Conservation (phyloP, 2,797 vertebrate genomes). For the Neomorphus geoffroyi region DNA sequence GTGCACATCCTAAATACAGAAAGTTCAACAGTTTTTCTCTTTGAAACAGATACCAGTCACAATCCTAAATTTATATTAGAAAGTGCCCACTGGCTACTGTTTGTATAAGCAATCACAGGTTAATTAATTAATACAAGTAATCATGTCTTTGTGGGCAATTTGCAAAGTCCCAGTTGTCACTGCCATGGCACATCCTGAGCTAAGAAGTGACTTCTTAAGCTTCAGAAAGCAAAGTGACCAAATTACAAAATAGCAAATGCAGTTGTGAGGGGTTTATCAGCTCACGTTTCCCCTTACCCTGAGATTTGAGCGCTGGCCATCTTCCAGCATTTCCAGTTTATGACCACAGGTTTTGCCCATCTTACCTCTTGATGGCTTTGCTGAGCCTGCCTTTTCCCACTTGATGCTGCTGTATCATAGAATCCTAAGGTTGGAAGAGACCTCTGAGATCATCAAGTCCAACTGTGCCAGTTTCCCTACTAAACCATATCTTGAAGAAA, state of each 20-base stretch:
- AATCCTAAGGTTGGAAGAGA: no score
- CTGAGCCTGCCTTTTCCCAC: neutral
- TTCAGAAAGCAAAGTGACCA: neutral
- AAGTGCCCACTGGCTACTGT: neutral
- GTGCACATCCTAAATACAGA: neutral
- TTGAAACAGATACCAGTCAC: neutral
- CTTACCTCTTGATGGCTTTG: fast-evolving
- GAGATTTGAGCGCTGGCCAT: fast-evolving
- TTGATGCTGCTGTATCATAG: neutral
- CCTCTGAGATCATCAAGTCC: no score
- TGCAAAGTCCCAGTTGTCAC: neutral
- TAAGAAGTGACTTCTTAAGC: neutral
- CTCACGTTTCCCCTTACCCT: neutral
- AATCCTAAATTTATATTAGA: neutral
- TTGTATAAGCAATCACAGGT: neutral
- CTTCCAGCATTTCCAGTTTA: neutral
- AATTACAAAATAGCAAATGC: neutral
- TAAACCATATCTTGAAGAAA: no score
- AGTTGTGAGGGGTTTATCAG: neutral
- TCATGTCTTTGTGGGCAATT: neutral
- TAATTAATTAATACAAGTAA: neutral
- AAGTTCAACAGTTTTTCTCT: neutral
- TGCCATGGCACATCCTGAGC: neutral
- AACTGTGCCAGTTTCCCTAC: no score
- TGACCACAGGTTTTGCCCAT: neutral